Conservation (phyloP, 1,140 invertebrate genomes). For the Eciton burchellii region DNA sequence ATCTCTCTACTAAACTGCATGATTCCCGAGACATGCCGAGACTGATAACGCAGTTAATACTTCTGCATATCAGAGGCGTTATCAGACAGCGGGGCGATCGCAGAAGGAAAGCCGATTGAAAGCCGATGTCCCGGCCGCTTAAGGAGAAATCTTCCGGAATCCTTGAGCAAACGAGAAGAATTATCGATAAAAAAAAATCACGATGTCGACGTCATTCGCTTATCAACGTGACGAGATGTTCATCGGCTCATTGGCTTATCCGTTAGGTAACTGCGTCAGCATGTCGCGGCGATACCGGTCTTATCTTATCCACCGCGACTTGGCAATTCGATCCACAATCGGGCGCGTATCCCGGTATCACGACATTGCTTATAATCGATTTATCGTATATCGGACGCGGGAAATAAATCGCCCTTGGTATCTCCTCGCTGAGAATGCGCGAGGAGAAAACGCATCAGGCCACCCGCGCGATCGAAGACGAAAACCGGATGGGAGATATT, state of each 20-base stretch:
- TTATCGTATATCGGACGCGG: constrained; percentile 27
- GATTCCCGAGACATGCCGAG: constrained; percentile 25
- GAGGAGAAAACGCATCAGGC: background rate
- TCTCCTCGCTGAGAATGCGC: background rate
- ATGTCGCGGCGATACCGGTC: background rate
- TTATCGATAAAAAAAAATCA: constrained; percentile 10
- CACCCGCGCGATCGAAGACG: background rate
- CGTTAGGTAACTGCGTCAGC: background rate
- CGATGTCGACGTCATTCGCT: background rate
- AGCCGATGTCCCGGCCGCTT: background rate
- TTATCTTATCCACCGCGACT: constrained; percentile 37
- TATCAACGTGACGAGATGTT: background rate
- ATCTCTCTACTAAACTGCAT: constrained; percentile 29
- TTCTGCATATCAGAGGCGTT: constrained; percentile 17
- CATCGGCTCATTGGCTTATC: background rate
- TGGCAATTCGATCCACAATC: constrained; percentile 35
- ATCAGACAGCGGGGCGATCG: constrained; percentile 8
- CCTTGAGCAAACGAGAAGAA: background rate
- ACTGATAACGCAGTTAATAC: constrained; percentile 34
- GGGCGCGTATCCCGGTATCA: constrained; percentile 12
- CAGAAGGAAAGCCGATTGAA: background rate
- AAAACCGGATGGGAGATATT: background rate
- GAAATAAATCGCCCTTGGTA: constrained; percentile 16
- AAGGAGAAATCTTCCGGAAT: background rate
- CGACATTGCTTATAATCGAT: background rate